A percentile compares a stretch with the other conserved stretches of the same genome.
Evolutionary conservation across 2,113 vertebrate species (phyloP).

Genomic region (Diadophis punctatus): DNA sequence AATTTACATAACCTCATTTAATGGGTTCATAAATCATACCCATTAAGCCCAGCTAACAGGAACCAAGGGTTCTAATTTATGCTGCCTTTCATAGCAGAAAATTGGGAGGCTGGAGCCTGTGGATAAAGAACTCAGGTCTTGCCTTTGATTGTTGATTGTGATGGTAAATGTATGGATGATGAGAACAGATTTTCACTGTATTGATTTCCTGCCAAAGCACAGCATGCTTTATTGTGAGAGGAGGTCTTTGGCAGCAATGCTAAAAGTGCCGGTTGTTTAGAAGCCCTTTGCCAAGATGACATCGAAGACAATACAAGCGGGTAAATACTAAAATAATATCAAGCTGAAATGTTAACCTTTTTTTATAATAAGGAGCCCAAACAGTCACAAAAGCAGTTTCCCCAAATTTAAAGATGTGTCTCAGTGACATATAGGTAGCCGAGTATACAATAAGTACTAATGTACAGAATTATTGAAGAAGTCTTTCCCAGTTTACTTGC

Average conservation of each 20-base stretch:
- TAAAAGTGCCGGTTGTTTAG: slow-evolving; percentile 82
- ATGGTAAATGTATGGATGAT: slow-evolving; percentile 99
- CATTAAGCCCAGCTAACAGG: slow-evolving; percentile 99
- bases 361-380: slow-evolving; percentile 60
- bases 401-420: slow-evolving; percentile 33
- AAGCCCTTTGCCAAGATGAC: slow-evolving; percentile 82
- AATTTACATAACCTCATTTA: slow-evolving; percentile 99
- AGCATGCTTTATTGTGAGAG: slow-evolving; percentile 93
- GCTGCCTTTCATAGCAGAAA: slow-evolving; percentile 99
- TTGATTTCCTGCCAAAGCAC: slow-evolving; percentile 99
- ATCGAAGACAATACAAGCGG: slow-evolving; percentile 79
- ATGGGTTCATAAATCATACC: slow-evolving; percentile 99
- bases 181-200: slow-evolving; percentile 99
- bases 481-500: slow-evolving; percentile 51
- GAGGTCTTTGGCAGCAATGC: slow-evolving; percentile 79
- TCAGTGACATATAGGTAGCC: slow-evolving; percentile 37
- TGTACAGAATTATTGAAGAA: slow-evolving; percentile 25
- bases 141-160: slow-evolving; percentile 99
- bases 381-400: slow-evolving; percentile 67
- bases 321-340: slow-evolving; percentile 81
- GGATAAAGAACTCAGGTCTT: slow-evolving; percentile 99
- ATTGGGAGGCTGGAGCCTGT: slow-evolving; percentile 98
- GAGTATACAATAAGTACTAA: slow-evolving; percentile 18
- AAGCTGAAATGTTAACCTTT: slow-evolving; percentile 73
- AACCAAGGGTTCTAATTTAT: slow-evolving; percentile 99